Evolutionary conservation across 2,797 vertebrate species (phyloP), one percentile per base, ranked within the genome.

Genomic region (Enteromius unitaeniatus): DNA sequence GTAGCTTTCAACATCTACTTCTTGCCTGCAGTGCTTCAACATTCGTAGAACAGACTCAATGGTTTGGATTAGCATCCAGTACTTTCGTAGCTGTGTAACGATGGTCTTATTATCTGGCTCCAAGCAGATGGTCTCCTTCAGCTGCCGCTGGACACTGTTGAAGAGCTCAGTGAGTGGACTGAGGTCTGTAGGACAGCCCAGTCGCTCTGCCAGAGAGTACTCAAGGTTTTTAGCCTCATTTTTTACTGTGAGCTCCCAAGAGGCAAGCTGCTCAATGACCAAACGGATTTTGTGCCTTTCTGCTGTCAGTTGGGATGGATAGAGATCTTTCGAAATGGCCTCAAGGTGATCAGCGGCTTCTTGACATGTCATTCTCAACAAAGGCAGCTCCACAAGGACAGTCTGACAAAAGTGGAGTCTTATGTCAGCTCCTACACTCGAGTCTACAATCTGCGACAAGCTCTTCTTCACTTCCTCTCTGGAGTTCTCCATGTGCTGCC

Each of bases 51-150:
- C 94, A 60, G 91, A 94, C 90, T 95, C 91, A 73, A 95, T 47
- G 79, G 93, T 93, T 80, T 93, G 96, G 89, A 94, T 94, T 79
- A 97, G 88, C 0, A 91, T 91, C 94, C 95, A 94, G 77, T 92
- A 95, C 58, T 90, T 92, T 62, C 91, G 90, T 37, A 96, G 92
- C 69, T 95, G 93, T 40, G 76, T 76, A 58, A 95, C 92, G 79
- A 97, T 91, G 13, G 87, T 90, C 47, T 91, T 92, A 69, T 92
- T 88, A 55, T 95, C 93, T 74, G 96, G 93, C 21, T 88, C 86
- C 75, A 96, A 79, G 23, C 92, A 79, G 78, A 93, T 64, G 1
- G 90, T 92, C 40, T 88, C 86, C 77, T 93, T 91, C 75, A 98
- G 86, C 62, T 94, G 89, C 10, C 26, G 19, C 74, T 77, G 86